These are phyloP conservation scores for Invenusta paracnida DNA, from an alignment of 2,888 invertebrate genomes.

Conservation along the genomic window DNA sequence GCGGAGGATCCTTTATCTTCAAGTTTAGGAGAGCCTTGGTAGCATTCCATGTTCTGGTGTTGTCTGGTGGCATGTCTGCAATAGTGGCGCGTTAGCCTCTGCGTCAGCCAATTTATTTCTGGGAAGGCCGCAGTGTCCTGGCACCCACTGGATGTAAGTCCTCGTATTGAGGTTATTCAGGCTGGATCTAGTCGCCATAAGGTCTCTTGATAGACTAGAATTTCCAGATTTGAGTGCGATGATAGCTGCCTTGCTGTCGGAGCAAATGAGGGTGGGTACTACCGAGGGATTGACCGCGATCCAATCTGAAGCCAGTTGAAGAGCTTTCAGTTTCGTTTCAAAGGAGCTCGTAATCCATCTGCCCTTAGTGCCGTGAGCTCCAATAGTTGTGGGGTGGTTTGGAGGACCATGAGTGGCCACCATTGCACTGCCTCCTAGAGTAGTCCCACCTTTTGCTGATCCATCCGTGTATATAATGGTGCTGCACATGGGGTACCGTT, in stretches of 20 bases:
- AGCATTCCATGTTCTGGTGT: not conserved
- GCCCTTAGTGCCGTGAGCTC: not conserved
- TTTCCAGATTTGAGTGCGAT: not conserved
- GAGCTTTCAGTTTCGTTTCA: not conserved
- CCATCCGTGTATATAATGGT: not conserved
- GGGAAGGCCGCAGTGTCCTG: not conserved
- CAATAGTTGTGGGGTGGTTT: not conserved
- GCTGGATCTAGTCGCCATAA: too few relatives aligned
- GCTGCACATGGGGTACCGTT: not conserved
- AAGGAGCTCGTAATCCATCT: not conserved
- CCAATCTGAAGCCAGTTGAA: not conserved
- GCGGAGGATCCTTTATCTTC: not conserved
- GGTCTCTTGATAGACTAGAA: not conserved
- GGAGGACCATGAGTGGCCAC: not conserved
- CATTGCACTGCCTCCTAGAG: not conserved
- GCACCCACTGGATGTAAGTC: not conserved
- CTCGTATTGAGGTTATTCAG: not conserved
- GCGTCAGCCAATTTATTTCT: not conserved
- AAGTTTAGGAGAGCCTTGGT: not conserved
- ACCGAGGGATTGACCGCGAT: not conserved
- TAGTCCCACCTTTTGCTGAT: not conserved
- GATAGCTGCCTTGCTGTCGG: too few relatives aligned
- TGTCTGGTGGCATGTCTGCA: not conserved
- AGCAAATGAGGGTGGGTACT: not conserved
- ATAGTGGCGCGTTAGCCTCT: not conserved